These are phyloP conservation scores for Diachasmimorpha longicaudata DNA, from an alignment of 1,140 invertebrate species.

Conservation along the genomic window DNA sequence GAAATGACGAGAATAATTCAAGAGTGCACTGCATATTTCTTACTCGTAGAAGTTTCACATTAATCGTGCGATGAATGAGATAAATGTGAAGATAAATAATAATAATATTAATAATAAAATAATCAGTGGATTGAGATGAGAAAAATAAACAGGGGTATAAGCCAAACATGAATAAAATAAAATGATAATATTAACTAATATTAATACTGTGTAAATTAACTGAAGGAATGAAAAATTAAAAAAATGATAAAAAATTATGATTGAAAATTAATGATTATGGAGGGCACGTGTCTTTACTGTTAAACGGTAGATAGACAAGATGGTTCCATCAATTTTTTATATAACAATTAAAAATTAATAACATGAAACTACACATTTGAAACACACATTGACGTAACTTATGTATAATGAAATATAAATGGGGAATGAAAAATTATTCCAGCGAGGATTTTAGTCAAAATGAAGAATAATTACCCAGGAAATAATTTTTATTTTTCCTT, in stretches of 20 bases:
- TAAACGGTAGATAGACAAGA: conserved; percentile 48
- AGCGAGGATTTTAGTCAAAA: background rate
- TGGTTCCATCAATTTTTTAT: conserved; percentile 48
- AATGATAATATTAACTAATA: conserved; percentile 8
- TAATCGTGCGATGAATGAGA: conserved; percentile 1
- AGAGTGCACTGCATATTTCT: conserved; percentile 7
- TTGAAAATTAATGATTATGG: conserved; percentile 16
- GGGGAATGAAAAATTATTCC: background rate
- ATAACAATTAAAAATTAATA: conserved; percentile 35
- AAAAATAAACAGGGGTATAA: background rate
- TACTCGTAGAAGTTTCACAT: background rate
- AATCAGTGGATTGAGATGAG: background rate
- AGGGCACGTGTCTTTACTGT: conserved; percentile 37
- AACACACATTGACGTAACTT: background rate
- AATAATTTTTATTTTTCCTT: background rate
- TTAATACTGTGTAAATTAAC: conserved; percentile 27
- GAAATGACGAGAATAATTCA: conserved; percentile 1
- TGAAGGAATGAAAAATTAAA: conserved; percentile 18
- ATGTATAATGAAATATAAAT: conserved; percentile 13
- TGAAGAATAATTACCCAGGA: background rate
- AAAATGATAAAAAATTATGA: conserved; percentile 7
- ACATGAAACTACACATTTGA: background rate
- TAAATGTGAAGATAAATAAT: background rate
- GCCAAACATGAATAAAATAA: background rate
- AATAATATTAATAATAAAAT: background rate